Percentiles rank a stretch among this genome's conserved stretches.
These are phyloP conservation scores for Sesia bembeciformis DNA, from an alignment of 2,888 invertebrate genomes.

Conservation along the genomic window DNA sequence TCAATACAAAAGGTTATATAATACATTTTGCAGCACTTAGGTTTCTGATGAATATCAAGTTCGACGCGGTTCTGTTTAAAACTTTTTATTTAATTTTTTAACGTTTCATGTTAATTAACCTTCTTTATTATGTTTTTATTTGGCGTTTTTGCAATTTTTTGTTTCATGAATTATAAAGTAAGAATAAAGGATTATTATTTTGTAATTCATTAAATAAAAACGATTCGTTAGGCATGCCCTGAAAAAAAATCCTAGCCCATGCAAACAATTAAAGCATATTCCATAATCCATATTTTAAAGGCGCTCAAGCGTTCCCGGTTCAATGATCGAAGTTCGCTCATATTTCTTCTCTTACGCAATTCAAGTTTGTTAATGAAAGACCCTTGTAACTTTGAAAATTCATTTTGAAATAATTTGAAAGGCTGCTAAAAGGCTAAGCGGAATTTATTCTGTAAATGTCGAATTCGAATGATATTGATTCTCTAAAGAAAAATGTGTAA, in stretches of 20 bases:
- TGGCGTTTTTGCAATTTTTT: too few species aligned
- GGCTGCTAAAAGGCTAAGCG: constrained; percentile 11
- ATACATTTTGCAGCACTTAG: too few species aligned
- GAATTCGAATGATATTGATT: constrained; percentile 7
- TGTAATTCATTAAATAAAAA: too few species aligned
- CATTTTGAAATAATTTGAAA: constrained; percentile 36
- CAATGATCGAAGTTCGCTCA: constrained; percentile 55
- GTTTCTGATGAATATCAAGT: too few species aligned
- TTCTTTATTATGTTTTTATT: too few species aligned
- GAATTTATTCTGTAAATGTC: constrained; percentile 10
- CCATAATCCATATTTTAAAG: not conserved
- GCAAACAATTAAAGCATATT: not conserved
- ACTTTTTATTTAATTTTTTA: too few species aligned
- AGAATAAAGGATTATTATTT: too few species aligned
- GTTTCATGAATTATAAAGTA: too few species aligned
- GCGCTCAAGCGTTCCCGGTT: constrained; percentile 11
- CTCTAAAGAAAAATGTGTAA: not conserved
- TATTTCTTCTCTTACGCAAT: constrained; percentile 53
- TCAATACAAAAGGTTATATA: too few species aligned
- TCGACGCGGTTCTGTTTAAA: too few species aligned
- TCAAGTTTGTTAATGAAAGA: constrained; percentile 57
- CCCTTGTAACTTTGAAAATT: constrained; percentile 47
- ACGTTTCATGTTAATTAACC: too few species aligned
- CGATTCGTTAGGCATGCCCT: too few species aligned
- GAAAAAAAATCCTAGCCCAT: constrained; percentile 14